Base-by-base conservation (phyloP, 2,797 vertebrate genomes). In the Mastacembelus armatus region DNA sequence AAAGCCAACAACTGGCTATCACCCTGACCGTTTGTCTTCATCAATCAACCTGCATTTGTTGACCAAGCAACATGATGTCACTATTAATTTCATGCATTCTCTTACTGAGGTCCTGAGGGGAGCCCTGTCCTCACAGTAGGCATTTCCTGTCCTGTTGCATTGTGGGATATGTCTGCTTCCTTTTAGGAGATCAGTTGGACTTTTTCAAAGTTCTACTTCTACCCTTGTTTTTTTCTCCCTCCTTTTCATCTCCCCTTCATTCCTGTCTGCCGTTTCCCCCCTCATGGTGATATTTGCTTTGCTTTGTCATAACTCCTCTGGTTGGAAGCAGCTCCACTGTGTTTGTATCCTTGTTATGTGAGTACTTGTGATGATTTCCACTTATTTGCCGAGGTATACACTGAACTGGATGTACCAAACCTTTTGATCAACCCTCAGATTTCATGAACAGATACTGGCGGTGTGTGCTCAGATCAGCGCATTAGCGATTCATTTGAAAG, bases 41-140 rank as follows among this genome's bases (percentile, higher is more conserved):
- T 96, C 94, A 94, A 93, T 95, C 94, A 95, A 91, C 80, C 69
- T 3, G 21, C 76, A 80, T 95, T 94, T 96, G 93, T 96, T 96
- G 95, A 95, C 94, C 80, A 85, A 94, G 93, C 91, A 95, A 94
- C 92, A 88, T 91, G 92, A 87, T 94, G 94, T 95, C 92, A 93
- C 91, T 93, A 94, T 95, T 96, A 93, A 95, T 95, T 95, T 95
- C 92, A 95, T 90, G 92, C 90, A 88, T 84, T 84, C 74, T 89
- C 92, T 89, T 93, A 92, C 94, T 90, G 83, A 90, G 91, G 90
- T 89, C 87, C 80, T 89, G 90, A 92, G 39, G 82, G 92, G 92
- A 90, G 89, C 86, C 74, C 86, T 89, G 85, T 81, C 89, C 89
- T 92, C 94, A 92, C 90, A 89, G 92, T 71, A 87, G 92, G 93